Percentiles rank a stretch among this genome's conserved stretches.
Evolutionary conservation across 2,113 vertebrate species (phyloP).

Genomic region (Alectura lathami): DNA sequence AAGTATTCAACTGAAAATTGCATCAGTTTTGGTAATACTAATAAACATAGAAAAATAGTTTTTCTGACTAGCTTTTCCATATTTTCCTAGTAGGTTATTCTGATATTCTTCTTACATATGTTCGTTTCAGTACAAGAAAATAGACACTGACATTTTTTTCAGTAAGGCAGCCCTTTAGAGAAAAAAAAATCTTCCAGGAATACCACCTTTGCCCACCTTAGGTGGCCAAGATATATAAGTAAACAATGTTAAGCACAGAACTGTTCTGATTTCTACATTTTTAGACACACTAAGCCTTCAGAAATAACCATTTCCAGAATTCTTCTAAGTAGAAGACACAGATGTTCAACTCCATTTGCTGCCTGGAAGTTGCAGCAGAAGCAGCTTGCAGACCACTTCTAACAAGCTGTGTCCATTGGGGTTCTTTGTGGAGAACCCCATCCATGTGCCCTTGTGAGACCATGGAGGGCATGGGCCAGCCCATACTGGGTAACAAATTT

Average conservation of each 20-base stretch:
- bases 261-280: neutral
- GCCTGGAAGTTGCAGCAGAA: neutral
- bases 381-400: neutral
- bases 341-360: neutral
- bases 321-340: neutral
- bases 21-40: neutral
- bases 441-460: rapidly evolving
- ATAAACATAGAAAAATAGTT: neutral
- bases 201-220: neutral
- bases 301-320: neutral
- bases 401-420: neutral
- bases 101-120: neutral
- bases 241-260: neutral
- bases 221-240: neutral
- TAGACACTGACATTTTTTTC: neutral
- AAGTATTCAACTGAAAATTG: neutral
- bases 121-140: neutral
- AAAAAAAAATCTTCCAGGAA: neutral
- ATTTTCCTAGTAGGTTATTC: neutral
- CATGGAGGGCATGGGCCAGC: neutral
- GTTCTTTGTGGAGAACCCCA: neutral
- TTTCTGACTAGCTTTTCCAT: neutral
- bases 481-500: neutral
- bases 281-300: neutral
- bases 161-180: neutral